Evolutionary conservation across 2,113 vertebrate genomes (phyloP), one percentile per base, ranked within the genome.

Genomic region (Lasiurus borealis): DNA sequence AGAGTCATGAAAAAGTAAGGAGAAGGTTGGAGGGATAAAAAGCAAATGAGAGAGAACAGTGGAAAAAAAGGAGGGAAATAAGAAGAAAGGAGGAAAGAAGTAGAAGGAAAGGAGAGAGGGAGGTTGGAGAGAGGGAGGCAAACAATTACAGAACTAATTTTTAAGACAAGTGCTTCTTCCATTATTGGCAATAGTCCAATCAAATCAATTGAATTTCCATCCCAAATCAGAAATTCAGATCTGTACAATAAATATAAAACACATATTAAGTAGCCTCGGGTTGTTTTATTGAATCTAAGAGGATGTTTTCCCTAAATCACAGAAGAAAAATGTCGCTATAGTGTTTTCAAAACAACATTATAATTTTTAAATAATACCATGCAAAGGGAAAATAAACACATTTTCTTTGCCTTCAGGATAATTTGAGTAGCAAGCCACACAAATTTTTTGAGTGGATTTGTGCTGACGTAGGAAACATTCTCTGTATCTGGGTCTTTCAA

Each of bases 391-490:
- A 95, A 92, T 69, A 94, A 95, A 88, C 14, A 88, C 12, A 85
- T 54, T 77, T 87, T 85, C 54, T 69, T 85, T 90, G 27, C 92
- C 52, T 96, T 46, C 0, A 59, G 15, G 34, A 90, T 80, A 85
- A 93, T 80, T 54, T 95, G 71, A 6, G 52, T 68, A 80, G 36
- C 34, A 93, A 93, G 57, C 84, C 73, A 69, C 57, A 83, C 4
- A 48, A 84, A 54, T 36, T 40, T 84, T 97, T 92, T 40, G 13
- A 82, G 85, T 34, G 44, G 48, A 90, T 94, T 88, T 76, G 50
- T 95, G 94, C 94, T 97, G 96, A 96, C 52, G 95, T 95, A 88
- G 85, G 78, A 92, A 95, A 95, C 82, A 95, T 88, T 94, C 86
- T 82, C 57, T 54, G 27, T 88, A 92, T 95, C 85, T 94, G 57